These are phyloP conservation scores for Solenodon paradoxus DNA, from an alignment of 2,113 vertebrate species.

Conservation along the genomic window DNA sequence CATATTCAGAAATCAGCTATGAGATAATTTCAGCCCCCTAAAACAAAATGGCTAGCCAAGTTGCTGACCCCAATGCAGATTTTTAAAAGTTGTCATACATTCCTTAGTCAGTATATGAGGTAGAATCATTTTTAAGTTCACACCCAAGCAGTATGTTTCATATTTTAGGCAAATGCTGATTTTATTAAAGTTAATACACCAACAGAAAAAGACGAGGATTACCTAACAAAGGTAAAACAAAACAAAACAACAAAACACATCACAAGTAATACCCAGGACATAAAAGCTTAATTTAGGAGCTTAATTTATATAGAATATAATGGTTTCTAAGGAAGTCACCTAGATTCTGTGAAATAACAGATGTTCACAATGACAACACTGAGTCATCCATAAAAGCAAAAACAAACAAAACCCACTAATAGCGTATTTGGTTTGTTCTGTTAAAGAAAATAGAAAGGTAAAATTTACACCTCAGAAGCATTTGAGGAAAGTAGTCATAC, in stretches of 20 bases:
- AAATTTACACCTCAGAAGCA: conserved; percentile 2
- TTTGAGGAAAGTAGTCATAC: background rate
- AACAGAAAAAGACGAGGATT: background rate
- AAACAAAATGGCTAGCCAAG: background rate
- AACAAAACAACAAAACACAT: background rate
- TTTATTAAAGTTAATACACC: background rate
- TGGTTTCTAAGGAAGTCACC: background rate
- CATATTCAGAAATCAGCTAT: background rate
- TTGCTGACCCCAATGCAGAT: background rate
- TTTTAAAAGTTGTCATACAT: background rate
- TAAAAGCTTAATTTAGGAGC: background rate
- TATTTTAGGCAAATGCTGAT: background rate
- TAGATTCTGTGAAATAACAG: background rate
- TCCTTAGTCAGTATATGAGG: background rate
- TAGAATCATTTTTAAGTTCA: background rate
- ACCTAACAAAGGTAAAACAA: conserved; percentile 25
- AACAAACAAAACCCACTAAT: background rate
- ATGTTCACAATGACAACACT: background rate
- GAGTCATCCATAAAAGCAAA: background rate
- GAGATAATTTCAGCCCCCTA: background rate
- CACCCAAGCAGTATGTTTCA: background rate
- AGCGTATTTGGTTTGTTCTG: background rate
- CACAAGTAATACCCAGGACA: background rate
- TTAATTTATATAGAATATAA: background rate
- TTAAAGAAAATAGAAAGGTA: background rate